Conservation (phyloP, 2,888 invertebrate genomes). For the Ceratothoa steindachneri region DNA sequence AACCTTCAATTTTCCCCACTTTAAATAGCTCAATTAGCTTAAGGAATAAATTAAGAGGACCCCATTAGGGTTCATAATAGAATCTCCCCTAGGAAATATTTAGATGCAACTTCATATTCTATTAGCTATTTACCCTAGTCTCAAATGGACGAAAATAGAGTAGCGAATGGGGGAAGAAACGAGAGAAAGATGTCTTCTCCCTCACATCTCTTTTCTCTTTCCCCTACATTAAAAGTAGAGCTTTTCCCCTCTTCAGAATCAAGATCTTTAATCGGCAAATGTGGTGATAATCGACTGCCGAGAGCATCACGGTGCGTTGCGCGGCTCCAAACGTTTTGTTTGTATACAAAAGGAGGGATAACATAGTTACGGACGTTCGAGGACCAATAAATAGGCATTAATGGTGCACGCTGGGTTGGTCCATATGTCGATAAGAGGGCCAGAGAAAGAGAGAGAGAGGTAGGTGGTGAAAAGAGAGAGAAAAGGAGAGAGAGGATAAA, state of each 20-base stretch:
- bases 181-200: not conserved
- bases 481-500: not conserved
- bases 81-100: too few species aligned
- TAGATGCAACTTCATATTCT: too few species aligned
- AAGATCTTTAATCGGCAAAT: slow-evolving; percentile 8
- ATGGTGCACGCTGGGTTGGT: not conserved
- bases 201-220: too few species aligned
- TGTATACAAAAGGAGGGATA: slow-evolving; percentile 7
- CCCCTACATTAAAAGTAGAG: not conserved
- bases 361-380: slow-evolving; percentile 10
- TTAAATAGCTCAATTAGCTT: not conserved
- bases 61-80: too few species aligned
- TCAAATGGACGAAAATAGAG: not conserved
- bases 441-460: not conserved
- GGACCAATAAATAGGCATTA: slow-evolving; percentile 10
- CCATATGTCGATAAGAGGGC: slow-evolving; percentile 3
- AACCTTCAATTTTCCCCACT: too few species aligned
- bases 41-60: not conserved
- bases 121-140: too few species aligned
- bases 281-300: slow-evolving; percentile 9
- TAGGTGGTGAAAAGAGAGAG: too few species aligned
- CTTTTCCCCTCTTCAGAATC: not conserved
- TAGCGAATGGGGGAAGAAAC: not conserved
- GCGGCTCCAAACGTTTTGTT: slow-evolving; percentile 1
- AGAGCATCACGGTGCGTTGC: not conserved